A percentile compares a stretch with the other conserved stretches of the same genome.
phyloP scores from a whole-genome alignment of 2,797 vertebrate species.

The Alectoris magna region DNA sequence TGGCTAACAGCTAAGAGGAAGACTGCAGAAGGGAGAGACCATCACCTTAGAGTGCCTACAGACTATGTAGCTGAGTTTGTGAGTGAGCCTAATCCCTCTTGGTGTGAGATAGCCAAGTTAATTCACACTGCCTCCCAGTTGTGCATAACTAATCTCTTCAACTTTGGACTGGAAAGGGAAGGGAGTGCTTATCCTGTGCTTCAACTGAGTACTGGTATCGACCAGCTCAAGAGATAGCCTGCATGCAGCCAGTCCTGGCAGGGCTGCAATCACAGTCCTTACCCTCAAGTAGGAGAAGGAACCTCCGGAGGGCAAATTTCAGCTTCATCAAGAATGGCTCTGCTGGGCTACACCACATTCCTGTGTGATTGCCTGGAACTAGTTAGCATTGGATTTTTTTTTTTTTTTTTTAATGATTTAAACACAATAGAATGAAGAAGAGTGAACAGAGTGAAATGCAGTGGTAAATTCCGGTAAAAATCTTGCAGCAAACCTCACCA shows the following conservation, averaged over 20 bases:
- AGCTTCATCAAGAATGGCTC: background rate
- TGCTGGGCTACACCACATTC: background rate
- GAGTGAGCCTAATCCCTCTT: background rate
- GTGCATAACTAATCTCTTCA: background rate
- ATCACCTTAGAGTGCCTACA: background rate
- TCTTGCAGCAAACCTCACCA: background rate
- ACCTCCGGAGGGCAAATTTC: background rate
- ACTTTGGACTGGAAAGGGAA: background rate
- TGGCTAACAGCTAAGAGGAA: background rate
- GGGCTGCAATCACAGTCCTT: background rate
- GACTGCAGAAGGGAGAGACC: background rate
- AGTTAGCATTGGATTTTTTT: background rate
- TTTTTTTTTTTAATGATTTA: background rate
- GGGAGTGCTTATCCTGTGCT: background rate
- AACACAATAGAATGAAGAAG: background rate
- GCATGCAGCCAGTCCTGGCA: background rate
- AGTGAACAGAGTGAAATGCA: background rate
- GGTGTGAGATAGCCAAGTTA: background rate
- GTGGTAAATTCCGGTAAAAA: background rate
- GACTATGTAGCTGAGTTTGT: background rate
- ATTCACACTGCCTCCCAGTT: background rate
- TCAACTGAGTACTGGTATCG: fast-evolving
- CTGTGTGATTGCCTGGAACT: background rate
- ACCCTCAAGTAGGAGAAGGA: background rate
- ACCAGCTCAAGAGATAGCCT: background rate